Evolutionary conservation across 2,113 vertebrate species (phyloP).

Genomic region (Lutjanus erythropterus): DNA sequence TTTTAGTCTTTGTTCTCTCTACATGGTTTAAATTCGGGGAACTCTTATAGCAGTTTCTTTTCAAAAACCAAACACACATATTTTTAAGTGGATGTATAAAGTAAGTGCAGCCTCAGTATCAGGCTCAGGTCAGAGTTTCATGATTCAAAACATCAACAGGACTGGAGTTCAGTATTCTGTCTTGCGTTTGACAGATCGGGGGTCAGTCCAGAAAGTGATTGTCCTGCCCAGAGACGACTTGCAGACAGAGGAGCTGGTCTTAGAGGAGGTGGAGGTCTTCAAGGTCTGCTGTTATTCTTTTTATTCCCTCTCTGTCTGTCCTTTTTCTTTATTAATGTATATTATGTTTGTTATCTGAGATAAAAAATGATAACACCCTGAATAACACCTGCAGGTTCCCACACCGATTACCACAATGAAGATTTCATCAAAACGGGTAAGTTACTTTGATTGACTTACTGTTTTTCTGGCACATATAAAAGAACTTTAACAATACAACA

Average conservation of each 20-base stretch:
- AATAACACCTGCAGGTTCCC: constrained; percentile 85
- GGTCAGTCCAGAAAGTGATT: constrained; percentile 97
- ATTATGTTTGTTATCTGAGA: neutral
- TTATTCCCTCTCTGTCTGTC: neutral
- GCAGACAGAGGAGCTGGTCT: constrained; percentile 95
- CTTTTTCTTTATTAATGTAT: neutral
- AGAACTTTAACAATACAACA: too few relatives aligned
- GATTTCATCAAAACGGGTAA: constrained; percentile 97
- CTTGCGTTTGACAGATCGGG: constrained; percentile 86
- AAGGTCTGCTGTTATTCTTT: constrained; percentile 82
- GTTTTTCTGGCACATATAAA: too few relatives aligned
- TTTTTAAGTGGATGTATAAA: neutral
- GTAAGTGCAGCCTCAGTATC: neutral
- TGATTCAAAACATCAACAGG: neutral
- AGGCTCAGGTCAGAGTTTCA: neutral
- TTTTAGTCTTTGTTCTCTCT: neutral
- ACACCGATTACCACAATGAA: constrained; percentile 96
- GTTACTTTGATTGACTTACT: constrained; percentile 36
- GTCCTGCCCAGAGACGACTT: constrained; percentile 96
- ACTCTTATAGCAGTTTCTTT: neutral
- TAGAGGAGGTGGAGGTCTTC: constrained; percentile 98
- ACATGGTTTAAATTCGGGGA: neutral
- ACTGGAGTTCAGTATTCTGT: neutral
- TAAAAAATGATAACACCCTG: neutral
- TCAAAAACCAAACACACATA: too few relatives aligned